Percentiles rank a stretch among this genome's conserved stretches.
phyloP scores from a whole-genome alignment of 2,888 invertebrate species.

The Orthosia incerta region DNA sequence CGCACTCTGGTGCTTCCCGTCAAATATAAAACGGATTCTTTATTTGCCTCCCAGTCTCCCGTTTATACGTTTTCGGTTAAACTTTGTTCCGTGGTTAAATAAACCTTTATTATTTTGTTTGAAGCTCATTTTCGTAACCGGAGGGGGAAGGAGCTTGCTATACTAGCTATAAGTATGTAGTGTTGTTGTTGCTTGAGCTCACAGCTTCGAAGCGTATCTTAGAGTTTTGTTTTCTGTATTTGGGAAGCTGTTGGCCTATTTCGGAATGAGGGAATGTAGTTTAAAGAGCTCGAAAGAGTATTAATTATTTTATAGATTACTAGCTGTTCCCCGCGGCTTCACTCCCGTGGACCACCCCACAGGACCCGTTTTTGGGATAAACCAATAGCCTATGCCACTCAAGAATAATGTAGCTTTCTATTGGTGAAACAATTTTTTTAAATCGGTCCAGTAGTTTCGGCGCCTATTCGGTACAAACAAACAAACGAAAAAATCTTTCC shows the following conservation, averaged over 20 bases:
- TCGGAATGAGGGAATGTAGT: background rate
- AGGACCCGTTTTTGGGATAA: too few relatives aligned
- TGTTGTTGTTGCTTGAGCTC: conserved; percentile 18
- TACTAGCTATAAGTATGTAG: conserved; percentile 30
- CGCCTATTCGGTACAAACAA: too few relatives aligned
- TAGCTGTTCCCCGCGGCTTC: too few relatives aligned
- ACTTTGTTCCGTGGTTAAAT: conserved; percentile 68
- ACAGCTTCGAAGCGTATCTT: conserved; percentile 6
- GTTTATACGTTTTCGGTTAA: conserved; percentile 67
- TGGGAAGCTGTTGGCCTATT: background rate
- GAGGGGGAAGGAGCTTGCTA: conserved; percentile 40
- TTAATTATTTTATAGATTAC: too few relatives aligned
- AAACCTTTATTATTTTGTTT: conserved; percentile 72
- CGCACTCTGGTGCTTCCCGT: conserved; percentile 59
- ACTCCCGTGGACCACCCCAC: too few relatives aligned
- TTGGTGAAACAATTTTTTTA: too few relatives aligned
- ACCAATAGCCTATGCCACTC: too few relatives aligned
- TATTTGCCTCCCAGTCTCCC: conserved; percentile 63
- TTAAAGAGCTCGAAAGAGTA: background rate
- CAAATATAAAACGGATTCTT: conserved; percentile 69
- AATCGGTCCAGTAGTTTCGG: too few relatives aligned
- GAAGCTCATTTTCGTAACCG: conserved; percentile 67
- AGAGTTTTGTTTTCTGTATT: conserved; percentile 19
- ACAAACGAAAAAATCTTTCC: too few relatives aligned
- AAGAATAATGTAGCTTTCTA: too few relatives aligned